Evolutionary conservation across 2,888 invertebrate species (phyloP).

Genomic region (Rhorus exstirpatorius): DNA sequence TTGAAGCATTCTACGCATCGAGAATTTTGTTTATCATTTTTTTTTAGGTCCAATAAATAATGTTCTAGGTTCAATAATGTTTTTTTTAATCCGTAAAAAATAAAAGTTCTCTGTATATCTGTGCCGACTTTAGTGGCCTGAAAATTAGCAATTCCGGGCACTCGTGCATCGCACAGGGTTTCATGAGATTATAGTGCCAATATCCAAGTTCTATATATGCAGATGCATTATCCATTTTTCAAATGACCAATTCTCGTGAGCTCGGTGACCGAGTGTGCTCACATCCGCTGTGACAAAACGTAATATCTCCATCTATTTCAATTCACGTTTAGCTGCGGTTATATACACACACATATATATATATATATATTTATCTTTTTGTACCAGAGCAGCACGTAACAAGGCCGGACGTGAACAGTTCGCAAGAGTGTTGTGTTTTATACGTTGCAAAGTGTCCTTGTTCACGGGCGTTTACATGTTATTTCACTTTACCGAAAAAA

Average conservation of each 20-base stretch:
- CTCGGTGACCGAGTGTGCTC: conserved; percentile 47
- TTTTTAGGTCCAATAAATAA: too few species aligned
- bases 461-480: conserved; percentile 31
- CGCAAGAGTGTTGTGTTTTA: conserved; percentile 35
- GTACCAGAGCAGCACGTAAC: conserved; percentile 53
- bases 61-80: too few species aligned
- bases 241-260: conserved; percentile 57
- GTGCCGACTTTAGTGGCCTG: too few species aligned
- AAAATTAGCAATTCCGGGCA: too few species aligned
- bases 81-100: too few species aligned
- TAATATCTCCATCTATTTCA: conserved; percentile 74
- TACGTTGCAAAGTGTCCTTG: conserved; percentile 11
- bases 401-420: conserved; percentile 65
- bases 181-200: too few species aligned
- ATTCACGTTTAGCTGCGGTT: conserved; percentile 61
- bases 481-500: conserved; percentile 27
- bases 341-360: conserved; percentile 9
- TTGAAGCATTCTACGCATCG: too few species aligned
- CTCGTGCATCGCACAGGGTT: too few species aligned
- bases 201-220: not conserved
- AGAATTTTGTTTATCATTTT: too few species aligned
- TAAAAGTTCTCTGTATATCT: too few species aligned
- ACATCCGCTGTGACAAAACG: conserved; percentile 69
- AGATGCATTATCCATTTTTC: conserved; percentile 49
- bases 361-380: conserved; percentile 27